Conservation (phyloP, 1,140 invertebrate genomes). For the Drosophila teissieri region DNA sequence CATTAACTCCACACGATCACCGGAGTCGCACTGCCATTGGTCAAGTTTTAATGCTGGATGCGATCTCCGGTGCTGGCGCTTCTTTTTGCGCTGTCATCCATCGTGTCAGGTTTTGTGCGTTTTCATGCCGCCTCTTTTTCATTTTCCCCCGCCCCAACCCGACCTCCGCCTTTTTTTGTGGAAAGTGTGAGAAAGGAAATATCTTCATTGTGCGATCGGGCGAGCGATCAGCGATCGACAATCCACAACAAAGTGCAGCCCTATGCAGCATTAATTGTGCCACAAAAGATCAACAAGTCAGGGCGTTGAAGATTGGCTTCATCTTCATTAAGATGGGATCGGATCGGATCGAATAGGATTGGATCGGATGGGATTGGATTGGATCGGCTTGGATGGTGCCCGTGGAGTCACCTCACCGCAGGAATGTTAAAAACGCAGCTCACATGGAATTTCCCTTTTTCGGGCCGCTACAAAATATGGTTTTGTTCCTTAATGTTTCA, state of each 20-base stretch:
- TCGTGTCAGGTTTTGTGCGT: conserved; percentile 82
- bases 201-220: conserved; percentile 77
- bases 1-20: conserved; percentile 83
- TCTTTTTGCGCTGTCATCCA: conserved; percentile 84
- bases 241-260: conserved; percentile 66
- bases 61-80: conserved; percentile 66
- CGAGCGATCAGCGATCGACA: conserved; percentile 55
- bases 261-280: conserved; percentile 70
- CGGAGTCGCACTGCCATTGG: conserved; percentile 35
- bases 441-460: conserved; percentile 36
- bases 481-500: conserved; percentile 64
- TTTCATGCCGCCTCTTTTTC: conserved; percentile 76
- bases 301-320: conserved; percentile 76
- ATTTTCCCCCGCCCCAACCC: conserved; percentile 23
- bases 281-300: conserved; percentile 62
- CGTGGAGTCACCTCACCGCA: conserved; percentile 43
- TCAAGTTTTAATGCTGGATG: conserved; percentile 67
- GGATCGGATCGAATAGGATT: conserved; percentile 4
- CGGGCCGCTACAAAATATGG: conserved; percentile 33
- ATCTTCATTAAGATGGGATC: conserved; percentile 57
- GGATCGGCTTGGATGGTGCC: background rate
- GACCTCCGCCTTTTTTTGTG: conserved; percentile 50
- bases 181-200: conserved; percentile 83
- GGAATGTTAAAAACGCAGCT: conserved; percentile 59
- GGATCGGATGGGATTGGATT: conserved; percentile 14